Base-by-base conservation (phyloP, 1,140 invertebrate genomes). In the Anagrus nilaparvatae region DNA sequence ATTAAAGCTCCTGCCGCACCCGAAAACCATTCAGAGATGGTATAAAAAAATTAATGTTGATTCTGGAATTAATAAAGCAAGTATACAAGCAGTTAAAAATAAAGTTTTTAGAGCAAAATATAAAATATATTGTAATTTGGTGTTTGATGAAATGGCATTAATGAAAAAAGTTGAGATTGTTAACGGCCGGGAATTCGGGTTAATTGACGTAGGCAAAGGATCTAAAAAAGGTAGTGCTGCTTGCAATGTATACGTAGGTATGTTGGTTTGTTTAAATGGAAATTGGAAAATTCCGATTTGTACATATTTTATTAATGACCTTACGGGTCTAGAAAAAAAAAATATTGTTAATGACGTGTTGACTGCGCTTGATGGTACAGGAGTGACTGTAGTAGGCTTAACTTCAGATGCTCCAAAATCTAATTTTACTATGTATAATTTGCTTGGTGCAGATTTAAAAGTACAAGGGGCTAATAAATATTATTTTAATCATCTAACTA, bases 391-490 rank as follows among this genome's bases (percentile, higher is more conserved):
- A 27, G 19, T 39, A 18, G 44, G 43, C 7, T 19, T 50, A 13
- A 53, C 49, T 21, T 52, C 53, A 43, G 47, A 55, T 21, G 51
- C 51, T 4, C 20, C 47, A 13, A 9, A 13, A 23, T 32, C 27
- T 1, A 43, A 55, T 28, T 24, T 41, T 44, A 36, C 4, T 4
- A 46, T 47, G 23, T 50, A 45, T 16, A 35, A 49, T 17, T 2
- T 10, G 8, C 44, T 54, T 28, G 54, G 52, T 4, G 49, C 46
- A 7, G 39, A 50, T 43, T 27, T 48, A 32, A 34, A 13, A 3
- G 9, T 14, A 19, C 3, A 38, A n/a, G 12, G 48, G 19, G 50
- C 43, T 21, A 40, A 32, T 17, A 28, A 47, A 2, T 2, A 17
- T 12, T 51, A 19, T 27, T 54, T 54, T 40, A 4, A 5, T 6